Base-by-base conservation (phyloP, 2,888 invertebrate genomes). In the Taphrorychus bicolor region DNA sequence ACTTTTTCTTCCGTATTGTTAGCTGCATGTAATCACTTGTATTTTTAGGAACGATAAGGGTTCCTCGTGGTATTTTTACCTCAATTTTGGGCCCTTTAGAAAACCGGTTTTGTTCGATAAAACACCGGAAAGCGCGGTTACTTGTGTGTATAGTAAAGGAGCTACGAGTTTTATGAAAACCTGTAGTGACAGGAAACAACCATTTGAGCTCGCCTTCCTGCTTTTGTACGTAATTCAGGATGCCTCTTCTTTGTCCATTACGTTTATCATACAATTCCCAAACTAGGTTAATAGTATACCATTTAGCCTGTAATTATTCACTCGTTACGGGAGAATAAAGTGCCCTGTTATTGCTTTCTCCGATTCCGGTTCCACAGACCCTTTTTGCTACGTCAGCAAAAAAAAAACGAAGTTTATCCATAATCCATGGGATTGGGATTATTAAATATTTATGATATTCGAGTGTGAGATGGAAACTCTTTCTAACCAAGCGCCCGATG, bases 381-480 rank as follows among this genome's bases (percentile, higher is more conserved):
- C 9, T 21, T 19, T 58, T 45, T 18, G 24, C 5, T 11, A 40
- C 32, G 18, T 3, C n/a, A 51, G 45, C 9, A 53, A 63, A n/a
- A n/a, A n/a, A n/a, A n/a, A 56, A 63, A 51, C 49, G 45, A 32
- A 49, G 9, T 49, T 49, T 49, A 54, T 63, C 56, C 48, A 57
- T 63, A 63, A 63, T 56, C 56, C 54, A 32, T 63, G 40, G 23
- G 49, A 63, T 63, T 48, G 23, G 56, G 24, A 63, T 49, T 63
- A 40, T 57, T 56, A 63, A 63, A 63, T 63, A 63, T 63, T 56
- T 63, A 63, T 63, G 63, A 63, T 57, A 14, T 56, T 63, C 63
- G 49, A n/a, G 48, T 56, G 16, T 21, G 48, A 45, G 19, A 56
- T 63, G 63, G 63, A 56, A 49, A 49, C 63, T 56, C 32, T 54